Evolutionary conservation across 2,888 invertebrate genomes (phyloP), one percentile per base, ranked within the genome.

Genomic region (Julus scanicus): DNA sequence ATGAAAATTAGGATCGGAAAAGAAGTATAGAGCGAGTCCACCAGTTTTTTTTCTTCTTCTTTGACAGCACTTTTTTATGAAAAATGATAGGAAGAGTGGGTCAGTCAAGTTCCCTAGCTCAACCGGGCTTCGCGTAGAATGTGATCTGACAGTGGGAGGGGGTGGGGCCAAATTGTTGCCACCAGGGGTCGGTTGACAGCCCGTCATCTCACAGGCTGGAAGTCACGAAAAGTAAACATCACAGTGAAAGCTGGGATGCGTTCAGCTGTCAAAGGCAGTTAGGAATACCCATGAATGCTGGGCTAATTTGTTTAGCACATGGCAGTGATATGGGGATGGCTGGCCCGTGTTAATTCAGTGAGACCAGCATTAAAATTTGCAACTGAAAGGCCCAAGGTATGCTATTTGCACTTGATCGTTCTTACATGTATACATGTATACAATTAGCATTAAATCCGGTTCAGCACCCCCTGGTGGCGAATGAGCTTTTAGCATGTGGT

Each of bases 31-130:
- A 63, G 63, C 3, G n/a, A n/a, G 63, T 4, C 63, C 63, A n/a
- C 17, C 63, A 17, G 17, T 11, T 53, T 53, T 53, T 53, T 53
- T 53, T 53, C n/a, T 63, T 63, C 0, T 63, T 44, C 1, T 63
- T n/a, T n/a, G 63, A 63, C 63, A n/a, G 63, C 63, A 11, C 3
- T 63, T 63, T 63, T 63, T 63, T 63, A 63, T 63, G 63, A 63
- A 63, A 63, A 63, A 63, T 63, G 63, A 63, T 63, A 63, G 63
- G n/a, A n/a, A 63, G 63, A 63, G 63, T 63, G 63, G 63, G 63
- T 63, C 63, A 63, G 63, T n/a, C 63, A 63, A 29, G 63, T 63
- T 63, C 15, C 13, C 29, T 29, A 29, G 29, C 29, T 29, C 29
- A 29, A 29, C 29, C 9, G 53, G 44, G 53, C 53, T 17, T 63